Percentiles rank a stretch among this genome's conserved stretches.
phyloP scores from a whole-genome alignment of 1,140 invertebrate species.

The Melipona quadrifasciata region DNA sequence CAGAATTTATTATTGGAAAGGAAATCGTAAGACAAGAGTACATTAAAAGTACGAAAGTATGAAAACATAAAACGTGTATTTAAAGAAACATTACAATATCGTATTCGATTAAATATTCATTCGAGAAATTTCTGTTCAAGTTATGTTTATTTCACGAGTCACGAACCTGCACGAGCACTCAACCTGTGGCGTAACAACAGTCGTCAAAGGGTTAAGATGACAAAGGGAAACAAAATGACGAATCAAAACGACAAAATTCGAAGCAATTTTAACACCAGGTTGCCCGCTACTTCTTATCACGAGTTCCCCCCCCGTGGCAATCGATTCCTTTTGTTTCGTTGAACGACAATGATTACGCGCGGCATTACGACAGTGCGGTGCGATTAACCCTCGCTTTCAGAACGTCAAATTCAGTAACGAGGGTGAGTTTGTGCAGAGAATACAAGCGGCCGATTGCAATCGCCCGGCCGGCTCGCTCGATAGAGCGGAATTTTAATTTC shows the following conservation, averaged over 20 bases:
- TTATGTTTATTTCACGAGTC: too few relatives aligned
- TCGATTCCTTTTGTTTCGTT: conserved; percentile 17
- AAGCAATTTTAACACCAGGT: background rate
- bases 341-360: background rate
- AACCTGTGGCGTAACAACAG: too few relatives aligned
- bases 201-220: too few relatives aligned
- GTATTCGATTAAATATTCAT: too few relatives aligned
- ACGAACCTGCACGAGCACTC: too few relatives aligned
- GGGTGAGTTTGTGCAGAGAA: background rate
- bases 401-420: conserved; percentile 23
- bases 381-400: conserved; percentile 26
- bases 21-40: too few relatives aligned
- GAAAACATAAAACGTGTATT: too few relatives aligned
- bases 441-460: conserved; percentile 17
- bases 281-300: background rate
- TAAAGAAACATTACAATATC: too few relatives aligned
- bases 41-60: too few relatives aligned
- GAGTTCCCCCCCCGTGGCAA: background rate
- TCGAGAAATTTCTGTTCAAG: too few relatives aligned
- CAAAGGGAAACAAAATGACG: too few relatives aligned
- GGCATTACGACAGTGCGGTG: background rate
- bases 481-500: conserved; percentile 33
- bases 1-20: too few relatives aligned
- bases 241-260: background rate
- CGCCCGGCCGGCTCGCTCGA: background rate